Evolutionary conservation across 2,888 invertebrate genomes (phyloP), one percentile per base, ranked within the genome.

Genomic region (Cheilosia pagana): DNA sequence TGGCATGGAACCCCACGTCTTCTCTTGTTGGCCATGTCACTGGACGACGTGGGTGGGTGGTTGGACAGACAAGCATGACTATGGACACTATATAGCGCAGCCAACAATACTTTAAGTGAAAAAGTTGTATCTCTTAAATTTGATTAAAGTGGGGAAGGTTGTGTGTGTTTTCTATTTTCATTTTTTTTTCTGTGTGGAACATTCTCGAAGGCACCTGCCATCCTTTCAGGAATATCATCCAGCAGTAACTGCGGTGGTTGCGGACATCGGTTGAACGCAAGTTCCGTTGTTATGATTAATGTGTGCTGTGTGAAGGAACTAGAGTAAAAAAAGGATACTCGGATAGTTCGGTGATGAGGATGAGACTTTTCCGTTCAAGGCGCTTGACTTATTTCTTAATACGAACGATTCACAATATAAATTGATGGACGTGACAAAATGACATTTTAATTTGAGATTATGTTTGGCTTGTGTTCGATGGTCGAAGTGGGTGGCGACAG

Each of bases 91-190:
- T 41, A 21, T 12, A 48, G 39, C 50, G 39, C 65, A 39, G n/a
- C 63, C 63, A 57, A 52, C 23, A 62, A 62, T 59, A 79, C 62
- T 12, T 83, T 79, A 79, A 79, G 79, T 83, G 79, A 68, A 83
- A 81, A 81, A 85, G 72, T 85, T 85, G 78, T 71, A 65, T 81
- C 59, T 67, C 76, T 85, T 85, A 76, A 81, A 85, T 85, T 85
- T 85, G 85, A 85, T 85, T 85, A 81, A 85, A 85, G 71, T 79
- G 35, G 39, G 62, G 55, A n/a, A n/a, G n/a, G n/a, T n/a, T n/a
- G n/a, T n/a, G n/a, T n/a, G 55, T 81, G 16, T 8, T 7, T 45
- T 8, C 19, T 45, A 19, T 45, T 45, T 19, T 19, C 19, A 19
- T 45, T 19, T 5, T 23, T 4, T 50, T 48, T 21, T 10, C 12